Evolutionary conservation across 2,888 invertebrate species (phyloP), one percentile per base, ranked within the genome.

Genomic region (Caenorhabditis panamensis): DNA sequence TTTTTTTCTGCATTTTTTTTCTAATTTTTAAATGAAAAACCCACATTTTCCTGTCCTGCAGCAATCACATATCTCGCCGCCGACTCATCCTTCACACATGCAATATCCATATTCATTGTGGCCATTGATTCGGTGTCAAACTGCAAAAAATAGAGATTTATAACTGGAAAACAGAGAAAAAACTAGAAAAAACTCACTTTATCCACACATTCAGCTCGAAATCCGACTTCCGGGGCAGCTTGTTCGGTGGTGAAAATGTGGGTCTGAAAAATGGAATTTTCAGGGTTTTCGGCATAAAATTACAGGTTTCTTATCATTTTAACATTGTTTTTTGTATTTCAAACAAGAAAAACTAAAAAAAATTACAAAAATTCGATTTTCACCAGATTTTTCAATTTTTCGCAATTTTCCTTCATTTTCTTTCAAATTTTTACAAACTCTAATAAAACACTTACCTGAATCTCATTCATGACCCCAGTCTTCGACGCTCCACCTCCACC

Each of bases 401-500:
- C 1, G 3, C 41, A 41, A 58, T 58, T 58, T 58, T 31, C 31
- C 31, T 9, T 9, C 4, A 31, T 31, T 28, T 58, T 58, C 37
- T 18, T 9, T 18, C 37, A 51, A 18, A 18, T 41, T 53, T 37
- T 13, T 41, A 47, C n/a, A 59, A 11, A 26, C 44, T 47, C n/a
- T n/a, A 18, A 11, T 5, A 31, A 6, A 59, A 24, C 26, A 0
- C 72, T 26, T n/a, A 89, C 88, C 77, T 90, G 97, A 93, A 99
- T 96, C 91, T 96, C 96, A 93, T 99, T 99, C 44, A 95, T 95
- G 71, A 99, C 95, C 68, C 99, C 99, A 56, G 97, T 97, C 92
- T 96, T 97, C 18, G 97, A 95, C 44, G 96, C 95, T 73, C 99
- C 98, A 79, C 98, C 99, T 68, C 98, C 98, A 68, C 98, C 99